phyloP scores from a whole-genome alignment of 1,140 invertebrate species.

The Drosophila funebris region DNA sequence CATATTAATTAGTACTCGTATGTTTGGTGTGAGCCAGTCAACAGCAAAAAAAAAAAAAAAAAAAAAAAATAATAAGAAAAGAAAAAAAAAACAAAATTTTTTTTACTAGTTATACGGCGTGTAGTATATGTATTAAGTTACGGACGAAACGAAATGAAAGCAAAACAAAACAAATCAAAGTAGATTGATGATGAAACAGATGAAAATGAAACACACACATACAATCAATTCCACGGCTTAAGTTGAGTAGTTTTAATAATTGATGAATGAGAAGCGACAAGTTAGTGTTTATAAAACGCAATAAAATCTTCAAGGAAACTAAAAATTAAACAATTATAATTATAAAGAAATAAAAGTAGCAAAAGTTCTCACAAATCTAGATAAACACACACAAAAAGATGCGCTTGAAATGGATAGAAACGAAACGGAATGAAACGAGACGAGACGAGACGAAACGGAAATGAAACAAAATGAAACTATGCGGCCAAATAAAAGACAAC shows the following conservation, averaged over 20 bases:
- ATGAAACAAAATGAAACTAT: slow-evolving; percentile 64
- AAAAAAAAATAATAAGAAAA: no score
- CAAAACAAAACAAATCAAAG: slow-evolving; percentile 2
- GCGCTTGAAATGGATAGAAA: no score
- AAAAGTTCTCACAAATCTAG: slow-evolving; percentile 62
- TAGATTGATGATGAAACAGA: neutral
- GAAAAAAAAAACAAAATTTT: slow-evolving; percentile 53
- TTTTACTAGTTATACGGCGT: slow-evolving; percentile 71
- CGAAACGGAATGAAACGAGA: slow-evolving; percentile 34
- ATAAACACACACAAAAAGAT: slow-evolving; percentile 31
- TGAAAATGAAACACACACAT: slow-evolving; percentile 1
- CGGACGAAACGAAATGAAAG: slow-evolving; percentile 13
- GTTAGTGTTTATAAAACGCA: slow-evolving; percentile 82
- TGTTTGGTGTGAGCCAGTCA: slow-evolving; percentile 51
- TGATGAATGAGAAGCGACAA: slow-evolving; percentile 25
- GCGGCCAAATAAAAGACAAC: slow-evolving; percentile 64
- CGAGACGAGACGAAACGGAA: slow-evolving; percentile 20
- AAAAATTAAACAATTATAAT: slow-evolving; percentile 9
- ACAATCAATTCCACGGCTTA: slow-evolving; percentile 49
- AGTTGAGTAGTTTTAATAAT: slow-evolving; percentile 76
- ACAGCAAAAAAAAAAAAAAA: no score
- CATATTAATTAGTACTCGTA: slow-evolving; percentile 29
- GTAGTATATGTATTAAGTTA: slow-evolving; percentile 59
- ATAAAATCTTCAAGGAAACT: slow-evolving; percentile 54
- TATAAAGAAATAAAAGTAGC: slow-evolving; percentile 39